Percentiles rank a stretch among this genome's conserved stretches.
Conservation (phyloP, 30 jellyfish, hydroid and myxozoan genomes). For the Aurelia aurita complex sp. Pacific region DNA sequence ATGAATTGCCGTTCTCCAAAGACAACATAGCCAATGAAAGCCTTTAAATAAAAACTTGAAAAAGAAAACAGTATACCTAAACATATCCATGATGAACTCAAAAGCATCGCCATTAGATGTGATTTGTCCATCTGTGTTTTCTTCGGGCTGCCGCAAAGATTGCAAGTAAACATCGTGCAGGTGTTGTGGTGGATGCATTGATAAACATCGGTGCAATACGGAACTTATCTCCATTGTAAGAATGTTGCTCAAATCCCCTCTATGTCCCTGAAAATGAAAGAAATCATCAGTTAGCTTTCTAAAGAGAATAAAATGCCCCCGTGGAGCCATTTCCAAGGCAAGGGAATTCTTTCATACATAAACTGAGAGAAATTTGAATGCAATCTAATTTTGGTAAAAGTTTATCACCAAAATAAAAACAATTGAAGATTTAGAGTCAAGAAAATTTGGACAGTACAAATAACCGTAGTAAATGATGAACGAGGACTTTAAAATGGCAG, state of each 20-base stretch:
- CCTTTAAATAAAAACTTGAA: too few species aligned
- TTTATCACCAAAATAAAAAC: too few species aligned
- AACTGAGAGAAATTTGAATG: too few species aligned
- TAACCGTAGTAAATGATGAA: too few species aligned
- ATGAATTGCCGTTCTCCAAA: too few species aligned
- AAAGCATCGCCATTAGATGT: conserved; percentile 10
- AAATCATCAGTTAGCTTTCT: not conserved
- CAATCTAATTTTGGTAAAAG: too few species aligned
- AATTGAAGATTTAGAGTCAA: too few species aligned
- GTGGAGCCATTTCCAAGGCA: too few species aligned
- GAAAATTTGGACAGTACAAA: too few species aligned
- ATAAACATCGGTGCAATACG: conserved; percentile 28
- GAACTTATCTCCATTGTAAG: conserved; percentile 17
- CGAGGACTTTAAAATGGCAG: too few species aligned
- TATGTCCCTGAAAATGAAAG: conserved; percentile 1
- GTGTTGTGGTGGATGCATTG: conserved; percentile 59
- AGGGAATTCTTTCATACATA: too few species aligned
- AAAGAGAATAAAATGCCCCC: not conserved
- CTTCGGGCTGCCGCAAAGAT: conserved; percentile 43
- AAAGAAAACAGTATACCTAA: conserved; percentile 25
- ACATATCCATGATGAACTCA: conserved; percentile 21
- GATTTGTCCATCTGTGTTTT: conserved; percentile 9
- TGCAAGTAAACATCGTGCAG: conserved; percentile 29
- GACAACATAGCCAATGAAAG: too few species aligned
- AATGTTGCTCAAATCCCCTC: not conserved